A percentile compares a stretch with the other conserved stretches of the same genome.
These are phyloP conservation scores for Chrysochloris asiatica DNA, from an alignment of 2,113 vertebrate genomes.

Conservation along the genomic window DNA sequence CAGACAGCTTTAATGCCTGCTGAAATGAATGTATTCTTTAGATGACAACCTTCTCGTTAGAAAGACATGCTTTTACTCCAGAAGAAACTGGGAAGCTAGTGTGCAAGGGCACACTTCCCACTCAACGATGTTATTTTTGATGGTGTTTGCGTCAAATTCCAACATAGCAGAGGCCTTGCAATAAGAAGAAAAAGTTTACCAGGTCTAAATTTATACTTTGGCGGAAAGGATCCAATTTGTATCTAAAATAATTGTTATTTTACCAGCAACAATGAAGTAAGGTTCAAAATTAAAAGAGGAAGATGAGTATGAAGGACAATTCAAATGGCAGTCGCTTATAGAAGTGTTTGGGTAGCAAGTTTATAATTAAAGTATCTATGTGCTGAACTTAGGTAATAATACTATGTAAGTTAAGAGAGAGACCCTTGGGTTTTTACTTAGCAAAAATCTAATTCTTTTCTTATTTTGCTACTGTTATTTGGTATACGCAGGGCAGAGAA, in stretches of 20 bases:
- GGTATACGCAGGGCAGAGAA: background rate
- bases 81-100: background rate
- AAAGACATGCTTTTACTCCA: background rate
- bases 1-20: background rate
- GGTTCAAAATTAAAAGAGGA: slow-evolving; percentile 35
- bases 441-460: background rate
- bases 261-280: background rate
- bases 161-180: background rate
- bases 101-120: background rate
- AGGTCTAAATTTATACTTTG: background rate
- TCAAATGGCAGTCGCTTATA: background rate
- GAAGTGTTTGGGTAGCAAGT: background rate
- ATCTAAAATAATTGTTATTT: slow-evolving; percentile 35
- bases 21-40: slow-evolving; percentile 2
- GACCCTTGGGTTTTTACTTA: slow-evolving; percentile 14
- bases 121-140: background rate
- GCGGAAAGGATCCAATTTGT: slow-evolving; percentile 20
- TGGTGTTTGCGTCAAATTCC: background rate
- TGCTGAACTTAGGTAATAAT: background rate
- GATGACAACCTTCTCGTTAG: background rate
- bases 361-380: background rate
- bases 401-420: slow-evolving; percentile 6
- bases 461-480: slow-evolving; percentile 17
- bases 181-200: slow-evolving; percentile 25
- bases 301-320: background rate